Conservation (phyloP, 2,113 vertebrate species). For the Anolis carolinensis region DNA sequence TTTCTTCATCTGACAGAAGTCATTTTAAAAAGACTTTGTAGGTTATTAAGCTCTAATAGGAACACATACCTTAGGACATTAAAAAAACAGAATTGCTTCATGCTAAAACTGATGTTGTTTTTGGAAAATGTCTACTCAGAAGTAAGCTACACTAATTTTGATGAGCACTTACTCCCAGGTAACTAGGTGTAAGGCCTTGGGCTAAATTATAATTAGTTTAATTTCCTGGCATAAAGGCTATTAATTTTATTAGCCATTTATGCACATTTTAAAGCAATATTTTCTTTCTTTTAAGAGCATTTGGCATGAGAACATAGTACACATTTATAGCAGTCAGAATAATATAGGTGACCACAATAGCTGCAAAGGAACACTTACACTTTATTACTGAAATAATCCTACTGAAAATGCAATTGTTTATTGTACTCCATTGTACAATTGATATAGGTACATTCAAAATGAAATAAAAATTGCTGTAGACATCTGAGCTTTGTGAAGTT, state of each 20-base stretch:
- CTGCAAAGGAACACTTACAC: slow-evolving; percentile 68
- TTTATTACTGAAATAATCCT: slow-evolving; percentile 74
- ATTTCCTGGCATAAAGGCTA: slow-evolving; percentile 61
- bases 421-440: slow-evolving; percentile 25
- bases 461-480: slow-evolving; percentile 3
- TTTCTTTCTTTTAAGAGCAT: slow-evolving; percentile 62
- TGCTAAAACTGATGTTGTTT: slow-evolving; percentile 65
- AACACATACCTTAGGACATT: slow-evolving; percentile 36
- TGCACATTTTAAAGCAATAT: slow-evolving; percentile 63
- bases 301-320: slow-evolving; percentile 71
- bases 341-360: slow-evolving; percentile 69
- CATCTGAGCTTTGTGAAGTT: background rate
- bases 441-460: slow-evolving; percentile 30
- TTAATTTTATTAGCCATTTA: slow-evolving; percentile 75
- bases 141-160: background rate
- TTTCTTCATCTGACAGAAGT: background rate
- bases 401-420: slow-evolving; percentile 54
- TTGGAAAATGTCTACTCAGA: slow-evolving; percentile 6
- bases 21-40: slow-evolving; percentile 47
- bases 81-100: slow-evolving; percentile 49
- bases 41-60: slow-evolving; percentile 49
- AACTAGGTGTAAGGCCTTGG: background rate
- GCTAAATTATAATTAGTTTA: slow-evolving; percentile 55
- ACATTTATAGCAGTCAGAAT: slow-evolving; percentile 60
- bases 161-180: background rate